Base-by-base conservation (phyloP, 2,888 invertebrate genomes). In the Trichogramma evanescens region DNA sequence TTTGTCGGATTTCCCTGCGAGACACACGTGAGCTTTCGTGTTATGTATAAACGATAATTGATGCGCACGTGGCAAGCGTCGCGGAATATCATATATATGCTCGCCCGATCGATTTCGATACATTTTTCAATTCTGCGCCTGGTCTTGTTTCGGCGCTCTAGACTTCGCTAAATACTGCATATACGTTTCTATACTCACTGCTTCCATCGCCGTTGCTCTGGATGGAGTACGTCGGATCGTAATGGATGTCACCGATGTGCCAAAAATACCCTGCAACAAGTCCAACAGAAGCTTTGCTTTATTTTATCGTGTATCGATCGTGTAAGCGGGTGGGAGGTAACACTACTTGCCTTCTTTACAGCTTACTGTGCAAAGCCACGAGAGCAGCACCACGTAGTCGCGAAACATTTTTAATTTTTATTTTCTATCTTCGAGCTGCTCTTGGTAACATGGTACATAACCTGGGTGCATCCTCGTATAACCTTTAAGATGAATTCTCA, bases 161-260 rank as follows among this genome's bases (percentile, higher is more conserved):
- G 13, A n/a, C 13, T 8, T 50, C 13, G 13, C 13, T 10, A 50
- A 8, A 50, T 10, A 4, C 9, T 13, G 50, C 38, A 53, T 48
- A 53, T 6, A 51, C 26, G 26, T 26, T 26, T 26, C 26, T 38
- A 42, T 56, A 85, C 87, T 85, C 84, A 90, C 90, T 26, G 26
- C 26, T 87, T 82, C 85, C 84, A 76, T 84, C 84, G 69, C 87
- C 84, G 76, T 89, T 89, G 61, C 89, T 90, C 70, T 86, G 84
- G 58, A 85, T 82, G 68, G 89, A 88, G 78, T 91, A 93, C 70
- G 89, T 86, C 5, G 89, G 87, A 76, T 95, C 93, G 80, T 91
- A 90, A 79, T 95, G 95, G 70, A 95, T 86, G 79, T 95, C 95
- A 67, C 93, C 93, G 74, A 95, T 91, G 80, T 95, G 95, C 95